Evolutionary conservation across 1,140 invertebrate species (phyloP).

Genomic region (Hylaeus anthracinus): DNA sequence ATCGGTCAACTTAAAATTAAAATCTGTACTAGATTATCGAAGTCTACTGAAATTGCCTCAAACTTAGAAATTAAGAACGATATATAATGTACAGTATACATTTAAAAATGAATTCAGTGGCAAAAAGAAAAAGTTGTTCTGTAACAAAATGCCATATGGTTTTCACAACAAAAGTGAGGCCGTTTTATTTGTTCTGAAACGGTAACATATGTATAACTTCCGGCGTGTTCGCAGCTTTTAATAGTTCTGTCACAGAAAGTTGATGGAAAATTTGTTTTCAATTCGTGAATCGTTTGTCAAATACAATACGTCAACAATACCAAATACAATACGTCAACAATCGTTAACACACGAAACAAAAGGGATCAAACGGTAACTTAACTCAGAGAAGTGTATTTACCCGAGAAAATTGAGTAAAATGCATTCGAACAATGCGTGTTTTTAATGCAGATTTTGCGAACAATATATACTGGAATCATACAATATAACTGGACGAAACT

Average conservation of each 20-base stretch:
- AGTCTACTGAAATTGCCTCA: no score
- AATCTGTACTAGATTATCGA: no score
- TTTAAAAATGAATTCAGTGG: no score
- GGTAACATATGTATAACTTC: no score
- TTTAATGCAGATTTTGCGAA: not conserved
- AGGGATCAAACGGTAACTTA: not conserved
- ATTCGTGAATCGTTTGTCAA: conserved; percentile 3
- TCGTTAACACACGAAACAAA: not conserved
- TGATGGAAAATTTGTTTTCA: conserved; percentile 23
- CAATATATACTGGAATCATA: not conserved
- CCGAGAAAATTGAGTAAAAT: not conserved
- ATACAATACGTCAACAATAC: not conserved
- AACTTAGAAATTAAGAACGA: no score
- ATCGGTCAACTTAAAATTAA: not conserved
- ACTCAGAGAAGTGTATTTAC: not conserved
- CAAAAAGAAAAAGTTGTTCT: no score
- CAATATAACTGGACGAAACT: no score
- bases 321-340: not conserved
- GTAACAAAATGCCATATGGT: not conserved
- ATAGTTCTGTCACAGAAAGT: not conserved
- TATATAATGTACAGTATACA: no score
- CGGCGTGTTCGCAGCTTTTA: not conserved
- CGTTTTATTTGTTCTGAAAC: not conserved
- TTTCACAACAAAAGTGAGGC: not conserved
- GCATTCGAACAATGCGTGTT: not conserved